A percentile compares a stretch with the other conserved stretches of the same genome.
Conservation (phyloP, 2,113 vertebrate species). For the Silurus meridionalis region DNA sequence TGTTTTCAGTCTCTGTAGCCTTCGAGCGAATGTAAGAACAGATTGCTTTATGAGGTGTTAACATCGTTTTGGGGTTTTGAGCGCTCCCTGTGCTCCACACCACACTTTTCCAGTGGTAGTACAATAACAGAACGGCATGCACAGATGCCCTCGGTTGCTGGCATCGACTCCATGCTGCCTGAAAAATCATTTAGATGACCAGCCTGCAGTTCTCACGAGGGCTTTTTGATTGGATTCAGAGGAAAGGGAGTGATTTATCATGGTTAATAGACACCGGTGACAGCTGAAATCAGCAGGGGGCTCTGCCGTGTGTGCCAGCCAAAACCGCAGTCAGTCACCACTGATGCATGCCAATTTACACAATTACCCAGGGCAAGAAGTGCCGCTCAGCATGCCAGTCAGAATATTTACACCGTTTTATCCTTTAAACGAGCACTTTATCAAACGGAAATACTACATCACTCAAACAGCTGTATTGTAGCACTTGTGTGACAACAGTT, state of each 20-base stretch:
- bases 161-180: conserved; percentile 54
- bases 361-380: conserved; percentile 62
- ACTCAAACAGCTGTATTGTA: background rate
- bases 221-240: conserved; percentile 71
- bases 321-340: conserved; percentile 52
- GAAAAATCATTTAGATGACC: conserved; percentile 74
- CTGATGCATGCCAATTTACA: conserved; percentile 65
- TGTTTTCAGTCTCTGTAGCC: background rate
- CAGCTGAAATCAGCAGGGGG: conserved; percentile 68
- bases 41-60: background rate
- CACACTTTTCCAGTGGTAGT: background rate
- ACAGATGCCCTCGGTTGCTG: conserved; percentile 53
- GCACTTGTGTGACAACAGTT: background rate
- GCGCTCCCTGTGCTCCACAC: background rate
- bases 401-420: conserved; percentile 7
- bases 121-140: conserved; percentile 50
- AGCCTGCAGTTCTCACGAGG: conserved; percentile 66
- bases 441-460: background rate
- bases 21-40: background rate
- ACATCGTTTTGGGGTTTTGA: background rate
- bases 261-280: conserved; percentile 72
- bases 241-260: conserved; percentile 71
- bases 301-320: conserved; percentile 57
- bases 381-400: conserved; percentile 34
- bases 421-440: background rate